phyloP scores from a whole-genome alignment of 2,888 invertebrate genomes.

The Thymelicus lineola region DNA sequence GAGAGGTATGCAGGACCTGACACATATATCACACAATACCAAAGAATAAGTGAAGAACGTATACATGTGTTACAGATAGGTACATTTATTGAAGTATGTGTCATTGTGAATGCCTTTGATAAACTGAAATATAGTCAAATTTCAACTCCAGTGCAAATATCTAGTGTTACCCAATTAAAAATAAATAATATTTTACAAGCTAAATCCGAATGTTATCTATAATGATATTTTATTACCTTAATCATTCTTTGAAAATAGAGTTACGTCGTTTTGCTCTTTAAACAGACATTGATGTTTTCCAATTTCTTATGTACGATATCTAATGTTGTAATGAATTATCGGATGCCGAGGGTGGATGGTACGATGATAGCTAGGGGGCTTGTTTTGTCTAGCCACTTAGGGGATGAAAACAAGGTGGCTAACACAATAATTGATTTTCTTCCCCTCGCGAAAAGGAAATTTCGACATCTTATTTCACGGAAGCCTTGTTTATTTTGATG shows the following conservation, averaged over 20 bases:
- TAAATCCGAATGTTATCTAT: too few species aligned
- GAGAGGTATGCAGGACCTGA: too few species aligned
- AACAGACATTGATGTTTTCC: slow-evolving; percentile 52
- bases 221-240: too few species aligned
- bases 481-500: background rate
- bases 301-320: slow-evolving; percentile 57
- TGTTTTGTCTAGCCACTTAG: slow-evolving; percentile 40
- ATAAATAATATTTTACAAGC: too few species aligned
- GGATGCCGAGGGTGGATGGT: slow-evolving; percentile 46
- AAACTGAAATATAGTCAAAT: too few species aligned
- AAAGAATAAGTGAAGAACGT: too few species aligned
- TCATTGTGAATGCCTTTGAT: too few species aligned
- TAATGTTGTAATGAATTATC: slow-evolving; percentile 64
- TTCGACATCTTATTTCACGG: slow-evolving; percentile 22
- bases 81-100: too few species aligned
- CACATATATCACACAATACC: too few species aligned
- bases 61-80: too few species aligned
- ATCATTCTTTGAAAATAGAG: background rate
- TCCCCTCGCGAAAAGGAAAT: slow-evolving; percentile 22
- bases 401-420: slow-evolving; percentile 32
- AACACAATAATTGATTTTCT: slow-evolving; percentile 36
- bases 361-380: slow-evolving; percentile 50
- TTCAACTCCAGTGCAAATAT: too few species aligned
- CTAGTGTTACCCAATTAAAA: too few species aligned
- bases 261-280: slow-evolving; percentile 23